Evolutionary conservation across 2,113 vertebrate genomes (phyloP), one percentile per base, ranked within the genome.

Genomic region (Bubo blakistoni): DNA sequence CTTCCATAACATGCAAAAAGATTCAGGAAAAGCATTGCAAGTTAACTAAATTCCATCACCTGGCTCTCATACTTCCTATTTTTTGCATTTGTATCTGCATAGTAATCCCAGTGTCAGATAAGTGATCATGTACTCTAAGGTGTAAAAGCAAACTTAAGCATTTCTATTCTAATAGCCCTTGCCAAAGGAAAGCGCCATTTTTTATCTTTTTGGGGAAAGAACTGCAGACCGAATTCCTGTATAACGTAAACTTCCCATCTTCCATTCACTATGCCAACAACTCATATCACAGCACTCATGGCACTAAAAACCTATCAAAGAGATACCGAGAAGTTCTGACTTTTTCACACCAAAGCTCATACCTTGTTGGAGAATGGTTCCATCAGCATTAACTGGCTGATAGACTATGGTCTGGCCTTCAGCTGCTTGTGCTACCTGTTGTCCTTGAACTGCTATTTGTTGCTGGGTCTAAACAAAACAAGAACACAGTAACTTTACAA

Each of bases 391-490:
- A 83, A 99, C 99, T 4, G 99, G 99, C 98, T 99, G 99, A 97
- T 99, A 99, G 71, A 99, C 99, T 18, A 99, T 99, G 79, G 99
- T 99, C 97, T 99, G 99, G 61, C 99, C 99, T 66, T 99, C 99
- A 42, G 99, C 99, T 5, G 99, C 99, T 97, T 99, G 99, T 26
- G 99, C 99, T 88, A 99, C 99, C 63, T 99, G 99, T 80, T 99
- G 99, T 16, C 99, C 99, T 95, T 99, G 99, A 51, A 99, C 98
- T 46, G 99, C 99, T 96, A 99, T 99, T 97, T 99, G 99, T 54
- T 98, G 98, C 96, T 99, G 99, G 16, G 98, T 99, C 99, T 99
- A 89, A 86, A 96, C 67, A 79, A 82, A 80, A 92, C 40, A 92
- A 79, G 14, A 89, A 78, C 30, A 95, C 12, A 32, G 16, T 2